Evolutionary conservation across 2,797 vertebrate genomes (phyloP).

Genomic region (Cyprinella venusta): DNA sequence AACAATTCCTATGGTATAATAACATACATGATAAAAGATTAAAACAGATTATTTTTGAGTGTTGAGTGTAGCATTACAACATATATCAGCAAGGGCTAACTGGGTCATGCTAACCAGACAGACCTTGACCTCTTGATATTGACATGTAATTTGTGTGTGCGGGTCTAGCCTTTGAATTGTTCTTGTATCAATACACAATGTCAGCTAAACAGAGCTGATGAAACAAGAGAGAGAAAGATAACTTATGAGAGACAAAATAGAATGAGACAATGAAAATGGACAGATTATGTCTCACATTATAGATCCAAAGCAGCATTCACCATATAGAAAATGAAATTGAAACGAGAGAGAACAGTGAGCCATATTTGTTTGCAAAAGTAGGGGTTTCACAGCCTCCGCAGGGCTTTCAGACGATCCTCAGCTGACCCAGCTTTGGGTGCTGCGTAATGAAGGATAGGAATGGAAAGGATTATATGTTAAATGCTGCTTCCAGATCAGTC

Average conservation of each 20-base stretch:
- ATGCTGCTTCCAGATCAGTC: conserved; percentile 15
- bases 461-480: conserved; percentile 16
- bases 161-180: not conserved
- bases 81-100: conserved; percentile 3
- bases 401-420: conserved; percentile 30
- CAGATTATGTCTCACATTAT: conserved; percentile 9
- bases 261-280: conserved; percentile 12
- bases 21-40: not conserved
- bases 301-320: conserved; percentile 3
- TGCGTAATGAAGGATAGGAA: conserved; percentile 15
- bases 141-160: not conserved
- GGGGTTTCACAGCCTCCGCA: conserved; percentile 11
- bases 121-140: conserved; percentile 10
- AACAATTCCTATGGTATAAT: not conserved
- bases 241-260: conserved; percentile 4
- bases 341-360: not conserved
- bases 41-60: not conserved
- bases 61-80: not conserved
- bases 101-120: conserved; percentile 9
- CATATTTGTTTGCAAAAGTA: conserved; percentile 20
- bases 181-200: not conserved
- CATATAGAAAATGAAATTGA: conserved; percentile 1
- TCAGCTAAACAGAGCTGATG: not conserved
- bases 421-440: conserved; percentile 42
- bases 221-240: not conserved